phyloP scores from a whole-genome alignment of 1,140 invertebrate species.

The Bombus difficillimus region DNA sequence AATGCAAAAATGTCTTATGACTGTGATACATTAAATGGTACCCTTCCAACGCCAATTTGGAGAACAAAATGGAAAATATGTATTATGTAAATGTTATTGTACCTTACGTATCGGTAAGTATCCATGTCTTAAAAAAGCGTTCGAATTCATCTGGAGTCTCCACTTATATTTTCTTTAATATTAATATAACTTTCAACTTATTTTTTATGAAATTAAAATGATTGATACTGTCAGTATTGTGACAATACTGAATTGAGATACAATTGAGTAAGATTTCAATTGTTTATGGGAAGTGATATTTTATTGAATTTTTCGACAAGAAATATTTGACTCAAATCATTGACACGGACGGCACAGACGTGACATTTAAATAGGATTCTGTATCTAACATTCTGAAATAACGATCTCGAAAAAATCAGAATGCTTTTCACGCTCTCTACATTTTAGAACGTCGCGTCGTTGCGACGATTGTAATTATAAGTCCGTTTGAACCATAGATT shows the following conservation, averaged over 20 bases:
- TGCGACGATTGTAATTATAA: no score
- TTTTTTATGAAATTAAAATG: not conserved
- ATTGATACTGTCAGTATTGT: not conserved
- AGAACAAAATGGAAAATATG: not conserved
- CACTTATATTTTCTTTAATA: not conserved
- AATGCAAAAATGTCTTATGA: no score
- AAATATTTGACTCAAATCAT: not conserved
- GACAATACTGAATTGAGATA: not conserved
- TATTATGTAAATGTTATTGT: not conserved
- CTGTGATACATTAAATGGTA: no score
- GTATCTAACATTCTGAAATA: no score
- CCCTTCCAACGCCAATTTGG: no score
- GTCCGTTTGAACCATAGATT: no score
- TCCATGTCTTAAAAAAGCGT: constrained; percentile 51
- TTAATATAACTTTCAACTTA: not conserved
- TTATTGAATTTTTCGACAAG: not conserved
- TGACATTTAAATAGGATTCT: no score
- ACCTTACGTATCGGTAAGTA: constrained; percentile 70
- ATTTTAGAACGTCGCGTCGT: no score
- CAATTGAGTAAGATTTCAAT: not conserved
- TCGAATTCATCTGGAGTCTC: constrained; percentile 15
- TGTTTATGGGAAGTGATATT: not conserved
- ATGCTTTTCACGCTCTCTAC: no score
- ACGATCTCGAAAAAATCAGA: no score
- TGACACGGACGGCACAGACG: no score